A percentile compares a stretch with the other conserved stretches of the same genome.
Conservation (phyloP, 2,797 vertebrate species). For the Masticophis lateralis region DNA sequence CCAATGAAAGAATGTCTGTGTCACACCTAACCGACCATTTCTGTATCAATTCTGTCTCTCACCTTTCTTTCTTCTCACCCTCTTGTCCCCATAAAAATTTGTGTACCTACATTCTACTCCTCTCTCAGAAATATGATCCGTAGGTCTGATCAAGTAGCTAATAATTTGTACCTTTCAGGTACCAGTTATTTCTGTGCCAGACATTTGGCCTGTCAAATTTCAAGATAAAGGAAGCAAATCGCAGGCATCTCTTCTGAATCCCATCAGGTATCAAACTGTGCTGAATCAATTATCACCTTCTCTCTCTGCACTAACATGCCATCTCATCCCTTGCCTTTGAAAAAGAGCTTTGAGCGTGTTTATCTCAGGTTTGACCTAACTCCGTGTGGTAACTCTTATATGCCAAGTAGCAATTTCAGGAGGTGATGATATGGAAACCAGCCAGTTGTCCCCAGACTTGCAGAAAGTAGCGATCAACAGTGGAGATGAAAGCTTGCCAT, state of each 20-base stretch:
- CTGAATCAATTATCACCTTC: conserved; percentile 58
- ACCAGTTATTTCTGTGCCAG: neutral
- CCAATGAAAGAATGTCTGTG: neutral
- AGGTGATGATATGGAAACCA: conserved; percentile 34
- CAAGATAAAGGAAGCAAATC: neutral
- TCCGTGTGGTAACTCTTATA: conserved; percentile 45
- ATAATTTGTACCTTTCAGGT: neutral
- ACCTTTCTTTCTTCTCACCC: neutral
- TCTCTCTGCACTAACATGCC: conserved; percentile 32
- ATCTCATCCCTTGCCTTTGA: conserved; percentile 30
- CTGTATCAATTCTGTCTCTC: neutral
- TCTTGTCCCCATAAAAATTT: neutral
- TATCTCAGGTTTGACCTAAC: conserved; percentile 36
- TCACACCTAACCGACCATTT: neutral
- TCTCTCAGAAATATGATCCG: neutral
- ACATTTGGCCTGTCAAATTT: neutral
- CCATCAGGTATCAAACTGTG: conserved; percentile 36
- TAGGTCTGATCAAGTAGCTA: neutral
- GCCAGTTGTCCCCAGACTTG: neutral
- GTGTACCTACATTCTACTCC: neutral
- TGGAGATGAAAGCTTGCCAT: conserved; percentile 44
- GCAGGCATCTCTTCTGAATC: conserved; percentile 13
- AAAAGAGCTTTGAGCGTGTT: conserved; percentile 30
- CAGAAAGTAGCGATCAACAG: neutral
- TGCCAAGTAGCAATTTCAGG: conserved; percentile 41